phyloP scores from a whole-genome alignment of 2,797 vertebrate species.

The Gymnodraco acuticeps region DNA sequence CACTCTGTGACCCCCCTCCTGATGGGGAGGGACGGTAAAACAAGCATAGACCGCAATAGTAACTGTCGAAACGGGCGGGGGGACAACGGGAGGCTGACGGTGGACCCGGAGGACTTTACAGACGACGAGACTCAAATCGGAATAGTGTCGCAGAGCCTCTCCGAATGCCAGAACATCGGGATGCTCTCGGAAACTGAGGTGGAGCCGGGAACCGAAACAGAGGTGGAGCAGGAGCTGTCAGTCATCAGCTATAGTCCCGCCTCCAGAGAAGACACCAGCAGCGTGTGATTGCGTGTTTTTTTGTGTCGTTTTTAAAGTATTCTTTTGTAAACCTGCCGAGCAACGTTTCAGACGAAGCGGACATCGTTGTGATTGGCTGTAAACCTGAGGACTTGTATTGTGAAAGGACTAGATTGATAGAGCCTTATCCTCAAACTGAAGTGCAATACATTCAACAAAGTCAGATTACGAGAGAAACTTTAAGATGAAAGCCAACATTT shows the following conservation, averaged over 20 bases:
- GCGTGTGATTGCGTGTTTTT: conserved; percentile 83
- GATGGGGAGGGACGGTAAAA: conserved; percentile 62
- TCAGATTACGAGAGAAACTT: background rate
- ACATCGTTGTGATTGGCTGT: conserved; percentile 3
- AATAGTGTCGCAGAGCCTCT: conserved; percentile 58
- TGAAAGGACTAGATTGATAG: conserved; percentile 15
- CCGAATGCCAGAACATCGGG: conserved; percentile 55
- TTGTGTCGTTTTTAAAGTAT: background rate
- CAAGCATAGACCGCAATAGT: conserved; percentile 82
- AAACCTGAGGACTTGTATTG: conserved; percentile 9
- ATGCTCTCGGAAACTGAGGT: conserved; percentile 64
- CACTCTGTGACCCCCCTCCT: conserved; percentile 81
- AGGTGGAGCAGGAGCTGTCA: conserved; percentile 81
- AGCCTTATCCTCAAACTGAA: conserved; percentile 28
- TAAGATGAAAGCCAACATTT: conserved; percentile 35
- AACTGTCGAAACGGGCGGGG: conserved; percentile 87
- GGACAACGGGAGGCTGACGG: conserved; percentile 71
- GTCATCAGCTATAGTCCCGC: conserved; percentile 87
- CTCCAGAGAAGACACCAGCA: conserved; percentile 91
- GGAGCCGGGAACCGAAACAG: conserved; percentile 67
- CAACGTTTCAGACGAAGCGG: background rate
- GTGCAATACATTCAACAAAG: conserved; percentile 12
- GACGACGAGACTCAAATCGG: conserved; percentile 82
- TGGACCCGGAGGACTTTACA: conserved; percentile 85
- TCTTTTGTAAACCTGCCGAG: conserved; percentile 19